These are phyloP conservation scores for Prunella himalayana DNA, from an alignment of 2,113 vertebrate genomes.

Conservation along the genomic window DNA sequence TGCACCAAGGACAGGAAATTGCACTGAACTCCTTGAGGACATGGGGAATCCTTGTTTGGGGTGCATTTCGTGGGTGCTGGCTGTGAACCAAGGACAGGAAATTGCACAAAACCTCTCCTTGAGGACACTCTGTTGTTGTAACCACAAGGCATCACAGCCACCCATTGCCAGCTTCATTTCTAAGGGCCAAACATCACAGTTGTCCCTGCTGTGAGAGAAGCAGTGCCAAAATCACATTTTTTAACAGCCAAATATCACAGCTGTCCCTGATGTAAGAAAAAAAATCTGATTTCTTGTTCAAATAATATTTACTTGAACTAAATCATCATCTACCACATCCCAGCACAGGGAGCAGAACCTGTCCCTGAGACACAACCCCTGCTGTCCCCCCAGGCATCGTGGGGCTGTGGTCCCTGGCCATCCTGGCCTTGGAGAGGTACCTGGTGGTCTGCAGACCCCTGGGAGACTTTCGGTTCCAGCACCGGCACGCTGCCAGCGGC, in stretches of 20 bases:
- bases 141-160: fast-evolving
- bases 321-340: fast-evolving
- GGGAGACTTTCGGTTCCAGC: conserved; percentile 62
- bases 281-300: neutral
- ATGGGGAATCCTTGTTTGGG: neutral
- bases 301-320: neutral
- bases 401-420: conserved; percentile 70
- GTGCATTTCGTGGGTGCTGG: neutral
- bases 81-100: neutral
- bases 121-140: neutral
- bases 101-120: neutral
- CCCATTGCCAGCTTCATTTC: fast-evolving
- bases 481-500: conserved; percentile 27
- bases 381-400: conserved; percentile 53
- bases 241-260: neutral
- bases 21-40: neutral
- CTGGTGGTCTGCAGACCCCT: conserved; percentile 67
- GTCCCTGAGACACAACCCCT: neutral
- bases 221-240: neutral
- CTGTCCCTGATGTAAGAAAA: neutral
- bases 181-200: neutral
- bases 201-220: neutral
- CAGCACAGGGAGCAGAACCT: neutral
- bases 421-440: conserved; percentile 66
- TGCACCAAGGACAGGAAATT: neutral